A percentile compares a stretch with the other conserved stretches of the same genome.
Conservation (phyloP, 1,140 invertebrate species). For the Drosophila biarmipes region DNA sequence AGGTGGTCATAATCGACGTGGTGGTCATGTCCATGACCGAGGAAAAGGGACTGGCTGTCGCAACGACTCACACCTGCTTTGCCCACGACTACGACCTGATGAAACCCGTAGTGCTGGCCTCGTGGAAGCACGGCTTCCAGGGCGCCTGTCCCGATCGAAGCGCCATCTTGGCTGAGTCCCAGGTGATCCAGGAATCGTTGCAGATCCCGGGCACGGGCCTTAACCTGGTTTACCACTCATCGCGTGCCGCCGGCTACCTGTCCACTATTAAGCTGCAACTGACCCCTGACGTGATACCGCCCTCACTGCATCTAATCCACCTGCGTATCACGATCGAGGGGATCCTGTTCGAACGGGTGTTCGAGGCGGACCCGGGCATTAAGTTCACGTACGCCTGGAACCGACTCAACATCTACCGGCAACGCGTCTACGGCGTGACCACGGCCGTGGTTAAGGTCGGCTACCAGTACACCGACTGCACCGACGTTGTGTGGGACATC, state of each 20-base stretch:
- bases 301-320: conserved; percentile 93
- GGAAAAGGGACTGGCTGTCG: conserved; percentile 87
- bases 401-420: conserved; percentile 97
- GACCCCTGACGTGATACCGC: conserved; percentile 93
- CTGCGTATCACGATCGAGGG: conserved; percentile 97
- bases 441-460: conserved; percentile 97
- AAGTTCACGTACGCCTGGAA: conserved; percentile 99
- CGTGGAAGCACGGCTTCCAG: conserved; percentile 98
- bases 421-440: conserved; percentile 96
- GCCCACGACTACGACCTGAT: conserved; percentile 97
- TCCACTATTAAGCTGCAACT: conserved; percentile 97
- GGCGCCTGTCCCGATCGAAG: conserved; percentile 96
- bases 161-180: conserved; percentile 96
- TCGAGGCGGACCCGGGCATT: conserved; percentile 97
- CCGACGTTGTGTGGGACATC: conserved; percentile 97
- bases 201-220: conserved; percentile 96
- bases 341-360: conserved; percentile 95
- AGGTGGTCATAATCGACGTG: conserved; percentile 95
- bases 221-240: conserved; percentile 97
- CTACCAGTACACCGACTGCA: conserved; percentile 97
- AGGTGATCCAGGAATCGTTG: conserved; percentile 97
- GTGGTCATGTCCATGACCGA: conserved; percentile 94
- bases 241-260: conserved; percentile 94
- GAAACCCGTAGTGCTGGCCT: conserved; percentile 96
- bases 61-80: conserved; percentile 91